Conservation (phyloP, 2,888 invertebrate species). For the Sarcophaga rosellei region DNA sequence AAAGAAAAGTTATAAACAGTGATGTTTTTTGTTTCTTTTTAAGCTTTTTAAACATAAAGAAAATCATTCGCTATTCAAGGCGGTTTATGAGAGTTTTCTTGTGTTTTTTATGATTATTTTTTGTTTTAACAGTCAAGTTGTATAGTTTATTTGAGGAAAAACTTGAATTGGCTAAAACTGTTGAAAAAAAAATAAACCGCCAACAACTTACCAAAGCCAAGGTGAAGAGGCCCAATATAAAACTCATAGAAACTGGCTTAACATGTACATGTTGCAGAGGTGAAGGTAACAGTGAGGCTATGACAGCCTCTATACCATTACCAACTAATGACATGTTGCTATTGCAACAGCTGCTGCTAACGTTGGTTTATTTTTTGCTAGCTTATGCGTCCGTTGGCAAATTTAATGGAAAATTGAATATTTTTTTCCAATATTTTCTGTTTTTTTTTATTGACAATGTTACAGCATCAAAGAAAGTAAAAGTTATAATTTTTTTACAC, state of each 20-base stretch:
- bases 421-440: too few relatives aligned
- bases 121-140: background rate
- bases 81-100: background rate
- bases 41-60: background rate
- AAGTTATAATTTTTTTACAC: background rate
- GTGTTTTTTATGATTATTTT: background rate
- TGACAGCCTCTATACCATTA: conserved; percentile 26
- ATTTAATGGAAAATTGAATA: too few relatives aligned
- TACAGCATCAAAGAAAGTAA: conserved; percentile 55
- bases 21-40: background rate
- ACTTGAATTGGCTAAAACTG: conserved; percentile 57
- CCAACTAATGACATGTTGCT: conserved; percentile 46
- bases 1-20: background rate
- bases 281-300: conserved; percentile 58
- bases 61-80: background rate
- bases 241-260: conserved; percentile 60
- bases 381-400: too few relatives aligned
- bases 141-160: conserved; percentile 34
- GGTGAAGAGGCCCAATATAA: conserved; percentile 63
- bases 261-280: conserved; percentile 51
- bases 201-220: conserved; percentile 66
- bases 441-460: background rate
- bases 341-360: conserved; percentile 15
- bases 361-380: conserved; percentile 4
- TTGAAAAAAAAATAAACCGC: conserved; percentile 10